phyloP scores from a whole-genome alignment of 2,797 vertebrate species.

The Microhierax caerulescens region DNA sequence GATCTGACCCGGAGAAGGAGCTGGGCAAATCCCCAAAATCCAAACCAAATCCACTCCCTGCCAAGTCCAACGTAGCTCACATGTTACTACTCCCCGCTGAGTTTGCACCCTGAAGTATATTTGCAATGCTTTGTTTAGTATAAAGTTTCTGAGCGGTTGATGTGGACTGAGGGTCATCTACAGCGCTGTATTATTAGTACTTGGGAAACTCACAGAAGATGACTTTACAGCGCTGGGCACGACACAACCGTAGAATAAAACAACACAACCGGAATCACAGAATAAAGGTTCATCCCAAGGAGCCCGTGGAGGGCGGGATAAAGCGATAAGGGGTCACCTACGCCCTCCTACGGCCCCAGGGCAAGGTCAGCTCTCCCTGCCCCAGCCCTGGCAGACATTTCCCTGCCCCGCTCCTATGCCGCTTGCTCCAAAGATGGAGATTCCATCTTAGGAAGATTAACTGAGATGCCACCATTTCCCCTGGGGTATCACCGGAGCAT shows the following conservation, averaged over 20 bases:
- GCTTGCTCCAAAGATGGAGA: conserved; percentile 24
- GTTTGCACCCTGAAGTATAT: not conserved
- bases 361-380: not conserved
- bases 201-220: not conserved
- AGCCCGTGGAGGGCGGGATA: not conserved
- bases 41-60: not conserved
- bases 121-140: not conserved
- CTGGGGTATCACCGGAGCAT: not conserved
- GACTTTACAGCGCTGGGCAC: not conserved
- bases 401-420: not conserved
- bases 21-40: not conserved
- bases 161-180: not conserved
- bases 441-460: conserved; percentile 60
- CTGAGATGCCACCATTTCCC: conserved; percentile 54
- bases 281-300: not conserved
- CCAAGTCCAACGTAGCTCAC: not conserved
- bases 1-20: not conserved
- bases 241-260: not conserved
- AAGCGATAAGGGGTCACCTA: fast-evolving
- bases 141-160: not conserved
- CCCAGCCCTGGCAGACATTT: not conserved
- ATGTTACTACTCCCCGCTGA: not conserved
- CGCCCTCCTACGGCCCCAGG: not conserved
- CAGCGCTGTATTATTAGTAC: fast-evolving
- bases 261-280: fast-evolving